phyloP scores from a whole-genome alignment of 2,888 invertebrate genomes.

The Parnassius mnemosyne region DNA sequence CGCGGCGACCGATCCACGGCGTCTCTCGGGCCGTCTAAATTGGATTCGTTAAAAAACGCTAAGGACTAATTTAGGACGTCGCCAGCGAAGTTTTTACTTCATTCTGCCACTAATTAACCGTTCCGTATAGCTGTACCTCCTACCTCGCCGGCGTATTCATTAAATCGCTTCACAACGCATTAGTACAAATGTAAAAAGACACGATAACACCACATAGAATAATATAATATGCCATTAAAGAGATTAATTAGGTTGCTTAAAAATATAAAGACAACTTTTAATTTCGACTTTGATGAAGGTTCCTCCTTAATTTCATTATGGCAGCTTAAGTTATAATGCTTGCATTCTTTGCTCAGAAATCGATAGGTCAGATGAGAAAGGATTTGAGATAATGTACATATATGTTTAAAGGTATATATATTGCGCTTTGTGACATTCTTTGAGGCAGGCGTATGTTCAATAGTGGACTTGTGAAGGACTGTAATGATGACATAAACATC shows the following conservation, averaged over 20 bases:
- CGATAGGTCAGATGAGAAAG: no score
- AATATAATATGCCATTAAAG: constrained; percentile 9
- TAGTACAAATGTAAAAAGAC: constrained; percentile 28
- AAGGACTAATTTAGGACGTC: constrained; percentile 69
- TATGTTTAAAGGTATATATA: no score
- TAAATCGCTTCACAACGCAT: constrained; percentile 28
- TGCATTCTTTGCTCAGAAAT: no score
- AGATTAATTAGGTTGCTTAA: background rate
- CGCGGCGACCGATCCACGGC: constrained; percentile 62
- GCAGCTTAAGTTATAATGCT: no score
- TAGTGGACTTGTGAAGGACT: no score
- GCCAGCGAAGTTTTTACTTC: constrained; percentile 63
- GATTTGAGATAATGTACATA: no score
- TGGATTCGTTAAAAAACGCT: constrained; percentile 67
- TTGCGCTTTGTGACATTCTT: no score
- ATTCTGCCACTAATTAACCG: constrained; percentile 44
- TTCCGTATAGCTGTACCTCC: constrained; percentile 35
- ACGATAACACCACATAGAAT: constrained; percentile 23
- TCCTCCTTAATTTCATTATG: background rate
- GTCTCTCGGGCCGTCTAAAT: constrained; percentile 64
- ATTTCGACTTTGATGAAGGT: background rate
- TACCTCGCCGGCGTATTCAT: constrained; percentile 39
- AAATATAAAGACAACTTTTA: background rate
- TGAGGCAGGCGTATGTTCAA: no score
- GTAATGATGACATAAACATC: no score